Conservation (phyloP, 1,140 invertebrate species). For the Scaptomyza hsui region DNA sequence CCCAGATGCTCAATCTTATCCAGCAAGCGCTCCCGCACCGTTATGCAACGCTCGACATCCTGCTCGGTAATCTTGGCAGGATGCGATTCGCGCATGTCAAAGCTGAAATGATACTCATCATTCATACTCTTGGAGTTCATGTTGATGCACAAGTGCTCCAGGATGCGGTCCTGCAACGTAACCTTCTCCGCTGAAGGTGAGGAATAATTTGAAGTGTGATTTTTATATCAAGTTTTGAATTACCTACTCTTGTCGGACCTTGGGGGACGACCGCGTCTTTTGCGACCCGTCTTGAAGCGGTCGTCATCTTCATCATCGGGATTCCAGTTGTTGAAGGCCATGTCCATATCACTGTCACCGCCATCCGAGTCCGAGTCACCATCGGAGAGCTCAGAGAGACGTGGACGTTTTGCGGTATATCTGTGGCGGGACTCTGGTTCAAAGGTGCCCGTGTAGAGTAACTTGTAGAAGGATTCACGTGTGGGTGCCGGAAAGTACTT, state of each 20-base stretch:
- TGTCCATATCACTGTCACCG: constrained; percentile 58
- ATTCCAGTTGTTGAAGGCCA: constrained; percentile 75
- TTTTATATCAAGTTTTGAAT: neutral
- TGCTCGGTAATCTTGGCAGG: constrained; percentile 44
- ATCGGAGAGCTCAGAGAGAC: constrained; percentile 28
- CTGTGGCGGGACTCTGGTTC: constrained; percentile 65
- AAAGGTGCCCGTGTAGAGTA: constrained; percentile 64
- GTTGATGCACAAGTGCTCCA: constrained; percentile 51
- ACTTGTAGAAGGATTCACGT: constrained; percentile 90
- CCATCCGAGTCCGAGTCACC: constrained; percentile 59
- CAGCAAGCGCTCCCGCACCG: constrained; percentile 94
- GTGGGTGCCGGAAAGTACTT: constrained; percentile 98
- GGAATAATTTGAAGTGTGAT: neutral
- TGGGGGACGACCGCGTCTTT: constrained; percentile 68
- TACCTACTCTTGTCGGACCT: constrained; percentile 85
- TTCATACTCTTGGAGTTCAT: constrained; percentile 29
- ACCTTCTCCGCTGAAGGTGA: constrained; percentile 38
- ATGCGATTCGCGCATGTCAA: constrained; percentile 15
- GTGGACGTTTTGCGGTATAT: constrained; percentile 9
- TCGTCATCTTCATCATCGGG: constrained; percentile 85
- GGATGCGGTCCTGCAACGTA: constrained; percentile 61
- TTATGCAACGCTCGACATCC: constrained; percentile 86
- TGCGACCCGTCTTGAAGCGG: constrained; percentile 87
- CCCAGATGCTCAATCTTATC: constrained; percentile 94
- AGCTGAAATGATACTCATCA: neutral